Conservation (phyloP, 2,113 vertebrate genomes). For the Anarhynchus alexandrinus region DNA sequence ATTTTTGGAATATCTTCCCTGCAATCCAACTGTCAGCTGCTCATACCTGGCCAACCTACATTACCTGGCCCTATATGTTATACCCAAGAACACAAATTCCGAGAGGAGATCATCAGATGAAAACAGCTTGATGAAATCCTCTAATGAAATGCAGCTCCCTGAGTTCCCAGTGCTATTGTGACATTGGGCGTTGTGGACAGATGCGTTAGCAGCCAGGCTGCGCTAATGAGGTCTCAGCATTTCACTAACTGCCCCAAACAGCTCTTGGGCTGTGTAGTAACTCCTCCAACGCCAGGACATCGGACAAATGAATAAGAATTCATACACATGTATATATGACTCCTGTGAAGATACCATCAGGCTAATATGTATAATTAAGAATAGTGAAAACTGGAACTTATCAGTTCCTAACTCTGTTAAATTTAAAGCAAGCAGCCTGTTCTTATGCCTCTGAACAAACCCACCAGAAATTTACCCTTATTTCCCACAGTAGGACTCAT, state of each 20-base stretch:
- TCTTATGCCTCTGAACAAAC: not conserved
- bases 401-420: not conserved
- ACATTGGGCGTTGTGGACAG: not conserved
- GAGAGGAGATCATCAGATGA: not conserved
- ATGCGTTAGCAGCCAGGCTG: not conserved
- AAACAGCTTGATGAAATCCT: not conserved
- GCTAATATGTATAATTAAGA: not conserved
- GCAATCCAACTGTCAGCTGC: not conserved
- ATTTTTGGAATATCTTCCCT: too few relatives aligned
- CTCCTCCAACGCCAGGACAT: not conserved
- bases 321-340: rapidly evolving
- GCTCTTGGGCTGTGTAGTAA: not conserved
- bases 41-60: rapidly evolving
- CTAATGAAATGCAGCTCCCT: not conserved
- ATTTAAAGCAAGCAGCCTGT: not conserved
- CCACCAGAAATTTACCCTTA: not conserved
- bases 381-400: not conserved
- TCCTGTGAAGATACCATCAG: not conserved
- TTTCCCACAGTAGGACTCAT: not conserved
- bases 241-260: not conserved
- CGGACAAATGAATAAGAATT: not conserved
- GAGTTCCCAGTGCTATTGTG: not conserved
- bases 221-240: not conserved
- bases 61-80: not conserved
- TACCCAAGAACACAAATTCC: not conserved